These are phyloP conservation scores for Mesocricetus auratus DNA, from an alignment of 2,113 vertebrate species.

Conservation along the genomic window DNA sequence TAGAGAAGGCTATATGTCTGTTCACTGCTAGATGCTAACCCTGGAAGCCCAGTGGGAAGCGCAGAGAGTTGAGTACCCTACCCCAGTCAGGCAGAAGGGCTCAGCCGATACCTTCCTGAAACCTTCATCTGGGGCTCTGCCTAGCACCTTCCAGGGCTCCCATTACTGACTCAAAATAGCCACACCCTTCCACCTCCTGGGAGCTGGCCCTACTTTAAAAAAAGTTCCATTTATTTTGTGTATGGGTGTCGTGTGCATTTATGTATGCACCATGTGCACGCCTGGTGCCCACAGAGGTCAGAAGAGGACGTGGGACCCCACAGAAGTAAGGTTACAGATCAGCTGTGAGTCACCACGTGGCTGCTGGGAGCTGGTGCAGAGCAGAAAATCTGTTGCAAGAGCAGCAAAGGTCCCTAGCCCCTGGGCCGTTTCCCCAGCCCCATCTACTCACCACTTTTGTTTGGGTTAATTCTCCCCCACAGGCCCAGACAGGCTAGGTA, in stretches of 20 bases:
- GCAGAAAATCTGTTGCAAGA: no score
- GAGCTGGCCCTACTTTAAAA: neutral
- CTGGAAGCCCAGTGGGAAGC: neutral
- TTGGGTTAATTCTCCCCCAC: neutral
- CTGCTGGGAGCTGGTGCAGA: neutral
- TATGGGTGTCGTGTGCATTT: neutral
- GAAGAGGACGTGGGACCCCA: neutral
- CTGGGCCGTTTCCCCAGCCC: neutral
- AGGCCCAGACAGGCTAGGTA: neutral
- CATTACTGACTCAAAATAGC: neutral
- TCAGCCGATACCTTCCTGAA: neutral
- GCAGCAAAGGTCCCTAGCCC: neutral
- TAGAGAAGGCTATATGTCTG: neutral
- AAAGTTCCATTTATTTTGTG: neutral
- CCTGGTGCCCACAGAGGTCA: neutral
- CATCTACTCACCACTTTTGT: neutral
- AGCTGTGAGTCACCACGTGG: neutral
- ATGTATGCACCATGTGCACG: neutral
- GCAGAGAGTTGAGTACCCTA: neutral
- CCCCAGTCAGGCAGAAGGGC: neutral
- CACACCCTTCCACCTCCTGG: neutral
- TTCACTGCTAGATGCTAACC: neutral
- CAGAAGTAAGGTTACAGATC: neutral
- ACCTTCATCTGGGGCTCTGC: neutral
- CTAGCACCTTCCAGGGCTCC: neutral